Conservation (phyloP, 2,797 vertebrate genomes). For the Sebastolobus altivelis region DNA sequence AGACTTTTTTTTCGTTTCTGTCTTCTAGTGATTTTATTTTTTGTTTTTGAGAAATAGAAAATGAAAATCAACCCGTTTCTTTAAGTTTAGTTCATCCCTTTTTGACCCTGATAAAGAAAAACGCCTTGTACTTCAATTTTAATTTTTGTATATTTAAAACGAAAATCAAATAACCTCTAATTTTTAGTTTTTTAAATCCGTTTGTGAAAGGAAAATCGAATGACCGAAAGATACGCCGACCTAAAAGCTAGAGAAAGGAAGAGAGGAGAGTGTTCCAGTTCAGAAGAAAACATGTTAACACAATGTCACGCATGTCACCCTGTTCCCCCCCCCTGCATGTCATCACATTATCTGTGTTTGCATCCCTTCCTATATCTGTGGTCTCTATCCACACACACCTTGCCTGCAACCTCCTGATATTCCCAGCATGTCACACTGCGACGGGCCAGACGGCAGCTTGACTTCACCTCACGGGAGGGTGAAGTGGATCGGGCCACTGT, state of each 20-base stretch:
- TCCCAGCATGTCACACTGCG: conserved; percentile 89
- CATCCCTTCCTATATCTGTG: conserved; percentile 58
- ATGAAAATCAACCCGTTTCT: too few species aligned
- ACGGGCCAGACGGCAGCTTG: conserved; percentile 86
- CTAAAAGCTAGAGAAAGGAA: not conserved
- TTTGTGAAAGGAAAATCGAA: too few species aligned
- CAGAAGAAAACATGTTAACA: not conserved
- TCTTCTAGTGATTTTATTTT: too few species aligned
- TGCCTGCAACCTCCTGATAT: conserved; percentile 65
- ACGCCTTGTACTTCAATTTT: too few species aligned
- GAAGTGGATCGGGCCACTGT: conserved; percentile 89
- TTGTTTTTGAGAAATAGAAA: too few species aligned
- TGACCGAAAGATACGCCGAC: too few species aligned
- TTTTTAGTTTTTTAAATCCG: too few species aligned
- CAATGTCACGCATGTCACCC: conserved; percentile 38
- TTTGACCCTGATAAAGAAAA: too few species aligned
- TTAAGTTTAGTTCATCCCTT: too few species aligned
- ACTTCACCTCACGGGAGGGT: conserved; percentile 86
- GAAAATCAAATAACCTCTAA: too few species aligned
- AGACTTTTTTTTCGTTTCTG: too few species aligned
- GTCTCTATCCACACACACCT: conserved; percentile 55
- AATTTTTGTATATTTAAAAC: too few species aligned
- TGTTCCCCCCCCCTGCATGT: conserved; percentile 59
- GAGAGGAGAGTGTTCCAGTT: not conserved
- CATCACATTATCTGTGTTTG: conserved; percentile 73